A percentile compares a stretch with the other conserved stretches of the same genome.
Conservation (phyloP, 2,113 vertebrate genomes). For the Corythoichthys haematopterus region DNA sequence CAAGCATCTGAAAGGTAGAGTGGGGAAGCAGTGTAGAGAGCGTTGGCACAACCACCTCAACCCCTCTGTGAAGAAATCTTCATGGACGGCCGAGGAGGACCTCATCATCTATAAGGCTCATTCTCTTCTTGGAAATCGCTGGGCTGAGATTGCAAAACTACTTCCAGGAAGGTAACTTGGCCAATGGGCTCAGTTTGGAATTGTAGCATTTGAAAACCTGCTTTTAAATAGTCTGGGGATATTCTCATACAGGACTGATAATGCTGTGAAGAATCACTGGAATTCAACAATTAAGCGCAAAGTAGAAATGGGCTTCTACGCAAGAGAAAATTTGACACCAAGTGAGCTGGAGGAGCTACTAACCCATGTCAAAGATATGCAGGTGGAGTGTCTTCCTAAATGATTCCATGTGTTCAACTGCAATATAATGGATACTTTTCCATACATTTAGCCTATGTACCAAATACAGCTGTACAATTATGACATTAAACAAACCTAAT, state of each 20-base stretch:
- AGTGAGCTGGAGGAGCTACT: conserved; percentile 77
- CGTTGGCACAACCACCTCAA: conserved; percentile 99
- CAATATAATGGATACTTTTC: too few relatives aligned
- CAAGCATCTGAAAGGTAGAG: conserved; percentile 90
- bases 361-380: conserved; percentile 47
- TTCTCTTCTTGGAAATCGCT: conserved; percentile 90
- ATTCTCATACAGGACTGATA: conserved; percentile 80
- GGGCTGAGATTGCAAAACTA: conserved; percentile 96
- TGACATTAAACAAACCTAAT: too few relatives aligned
- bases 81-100: conserved; percentile 95
- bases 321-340: conserved; percentile 71
- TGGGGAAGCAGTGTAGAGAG: conserved; percentile 96
- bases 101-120: conserved; percentile 96
- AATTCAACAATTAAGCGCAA: conserved; percentile 98
- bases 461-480: too few relatives aligned
- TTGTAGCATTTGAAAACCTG: too few relatives aligned
- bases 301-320: conserved; percentile 85
- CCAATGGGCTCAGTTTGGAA: not conserved
- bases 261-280: conserved; percentile 99
- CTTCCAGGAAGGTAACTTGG: conserved; percentile 85
- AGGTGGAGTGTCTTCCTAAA: conserved; percentile 36
- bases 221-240: not conserved
- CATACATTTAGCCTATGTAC: too few relatives aligned
- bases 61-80: conserved; percentile 94
- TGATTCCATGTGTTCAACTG: not conserved